Evolutionary conservation across 64 coral and sea anemone species (phyloP).

Genomic region (Orbicella faveolata): DNA sequence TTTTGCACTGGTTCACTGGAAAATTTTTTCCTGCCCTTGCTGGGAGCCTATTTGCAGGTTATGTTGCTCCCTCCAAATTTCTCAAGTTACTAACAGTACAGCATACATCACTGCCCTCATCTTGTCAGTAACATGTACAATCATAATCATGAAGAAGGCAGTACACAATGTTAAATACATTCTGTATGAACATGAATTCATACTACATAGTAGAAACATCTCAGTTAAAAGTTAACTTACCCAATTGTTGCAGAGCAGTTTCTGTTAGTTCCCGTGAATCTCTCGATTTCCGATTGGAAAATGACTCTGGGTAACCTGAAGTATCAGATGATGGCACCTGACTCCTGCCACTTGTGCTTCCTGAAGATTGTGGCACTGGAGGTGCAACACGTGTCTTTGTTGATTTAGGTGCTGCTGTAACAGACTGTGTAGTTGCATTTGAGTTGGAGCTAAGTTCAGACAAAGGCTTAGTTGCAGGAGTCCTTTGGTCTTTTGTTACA

Average conservation of each 20-base stretch:
- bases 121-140: too few species aligned
- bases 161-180: too few species aligned
- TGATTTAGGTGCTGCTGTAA: slow-evolving; percentile 22
- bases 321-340: slow-evolving; percentile 36
- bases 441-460: slow-evolving; percentile 3
- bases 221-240: neutral
- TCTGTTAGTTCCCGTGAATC: slow-evolving; percentile 55
- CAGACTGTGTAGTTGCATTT: neutral
- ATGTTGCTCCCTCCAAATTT: too few species aligned
- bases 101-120: too few species aligned
- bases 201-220: too few species aligned
- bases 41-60: too few species aligned
- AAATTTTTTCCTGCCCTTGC: too few species aligned
- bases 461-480: neutral
- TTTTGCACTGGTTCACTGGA: too few species aligned
- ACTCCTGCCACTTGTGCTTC: slow-evolving; percentile 32
- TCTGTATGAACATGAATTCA: too few species aligned
- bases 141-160: too few species aligned
- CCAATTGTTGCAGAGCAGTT: neutral
- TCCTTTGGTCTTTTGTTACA: neutral
- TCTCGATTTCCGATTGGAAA: slow-evolving; percentile 53
- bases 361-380: slow-evolving; percentile 42
- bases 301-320: slow-evolving; percentile 71
- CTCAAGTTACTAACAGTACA: too few species aligned
- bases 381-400: slow-evolving; percentile 38